phyloP scores from a whole-genome alignment of 2,797 vertebrate species.

The Tarsius wallacei region DNA sequence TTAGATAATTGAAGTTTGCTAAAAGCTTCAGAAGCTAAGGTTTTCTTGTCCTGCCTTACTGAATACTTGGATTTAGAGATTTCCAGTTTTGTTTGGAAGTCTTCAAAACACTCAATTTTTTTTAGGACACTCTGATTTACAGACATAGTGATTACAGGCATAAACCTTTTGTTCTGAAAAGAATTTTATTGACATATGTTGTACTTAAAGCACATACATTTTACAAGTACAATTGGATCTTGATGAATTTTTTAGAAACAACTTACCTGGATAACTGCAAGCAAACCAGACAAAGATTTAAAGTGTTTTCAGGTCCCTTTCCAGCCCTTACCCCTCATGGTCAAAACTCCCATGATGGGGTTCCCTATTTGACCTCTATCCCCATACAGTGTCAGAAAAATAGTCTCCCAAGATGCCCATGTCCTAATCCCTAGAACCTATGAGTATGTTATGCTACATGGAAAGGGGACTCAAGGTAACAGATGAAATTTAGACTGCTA shows the following conservation, averaged over 20 bases:
- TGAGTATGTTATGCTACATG: neutral
- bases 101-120: neutral
- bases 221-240: neutral
- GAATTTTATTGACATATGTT: neutral
- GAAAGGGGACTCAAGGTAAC: too few species aligned
- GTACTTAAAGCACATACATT: neutral
- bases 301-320: neutral
- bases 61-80: neutral
- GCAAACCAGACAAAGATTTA: too few species aligned
- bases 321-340: neutral
- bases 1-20: neutral
- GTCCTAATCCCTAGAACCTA: neutral
- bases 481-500: too few species aligned
- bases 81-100: neutral
- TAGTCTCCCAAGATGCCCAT: too few species aligned
- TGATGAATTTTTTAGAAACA: neutral
- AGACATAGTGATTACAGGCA: neutral
- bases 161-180: neutral
- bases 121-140: neutral
- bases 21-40: neutral
- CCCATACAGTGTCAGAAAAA: neutral
- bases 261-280: neutral
- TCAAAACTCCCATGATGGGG: fast-evolving
- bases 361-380: neutral
- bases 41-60: neutral